These are phyloP conservation scores for Chloroceryle amazona DNA, from an alignment of 2,797 vertebrate species.

Conservation along the genomic window DNA sequence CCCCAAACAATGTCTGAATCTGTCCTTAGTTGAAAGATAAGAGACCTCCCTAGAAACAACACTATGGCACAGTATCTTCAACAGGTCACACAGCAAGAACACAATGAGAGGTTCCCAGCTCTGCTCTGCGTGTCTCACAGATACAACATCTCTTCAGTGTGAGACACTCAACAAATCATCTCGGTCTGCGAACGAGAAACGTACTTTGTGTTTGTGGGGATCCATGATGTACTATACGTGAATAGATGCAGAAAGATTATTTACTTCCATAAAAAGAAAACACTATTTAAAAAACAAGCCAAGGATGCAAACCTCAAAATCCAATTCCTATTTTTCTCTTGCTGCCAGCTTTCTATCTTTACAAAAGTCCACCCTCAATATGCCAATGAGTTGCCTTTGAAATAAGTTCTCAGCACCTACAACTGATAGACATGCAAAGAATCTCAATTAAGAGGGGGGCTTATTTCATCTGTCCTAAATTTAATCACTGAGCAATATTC, in stretches of 20 bases:
- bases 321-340: background rate
- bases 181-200: background rate
- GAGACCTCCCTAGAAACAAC: background rate
- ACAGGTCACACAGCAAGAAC: background rate
- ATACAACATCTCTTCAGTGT: background rate
- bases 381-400: background rate
- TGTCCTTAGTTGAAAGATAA: background rate
- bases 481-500: background rate
- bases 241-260: background rate
- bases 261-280: background rate
- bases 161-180: background rate
- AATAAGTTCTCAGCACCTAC: background rate
- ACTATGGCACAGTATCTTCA: background rate
- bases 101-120: background rate
- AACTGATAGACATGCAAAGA: background rate
- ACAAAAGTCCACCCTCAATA: background rate
- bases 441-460: background rate
- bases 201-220: background rate
- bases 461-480: background rate
- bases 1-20: background rate
- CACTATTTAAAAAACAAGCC: background rate
- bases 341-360: background rate
- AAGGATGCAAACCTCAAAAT: background rate
- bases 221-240: background rate
- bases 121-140: background rate